Conservation (phyloP, 2,113 vertebrate genomes). For the Coptodon rendalli region DNA sequence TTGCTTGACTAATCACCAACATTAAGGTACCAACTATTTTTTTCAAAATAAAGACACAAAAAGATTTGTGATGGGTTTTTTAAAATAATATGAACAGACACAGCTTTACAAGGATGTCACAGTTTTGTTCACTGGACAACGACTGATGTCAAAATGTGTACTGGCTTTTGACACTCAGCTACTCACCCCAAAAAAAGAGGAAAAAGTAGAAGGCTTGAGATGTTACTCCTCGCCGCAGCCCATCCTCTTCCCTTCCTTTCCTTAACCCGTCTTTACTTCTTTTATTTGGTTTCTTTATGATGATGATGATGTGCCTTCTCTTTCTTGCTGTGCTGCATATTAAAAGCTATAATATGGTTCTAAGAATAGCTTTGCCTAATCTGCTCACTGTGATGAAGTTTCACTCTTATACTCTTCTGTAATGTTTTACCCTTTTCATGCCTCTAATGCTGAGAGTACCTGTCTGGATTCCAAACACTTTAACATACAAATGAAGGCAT, state of each 20-base stretch:
- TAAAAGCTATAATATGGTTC: constrained; percentile 34
- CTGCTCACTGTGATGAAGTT: constrained; percentile 26
- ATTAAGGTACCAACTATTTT: neutral
- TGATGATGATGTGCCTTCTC: neutral
- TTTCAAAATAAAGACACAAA: neutral
- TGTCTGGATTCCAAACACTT: neutral
- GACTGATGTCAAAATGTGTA: neutral
- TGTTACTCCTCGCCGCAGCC: neutral
- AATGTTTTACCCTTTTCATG: neutral
- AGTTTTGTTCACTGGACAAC: neutral
- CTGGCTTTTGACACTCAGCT: neutral
- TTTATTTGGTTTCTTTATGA: neutral
- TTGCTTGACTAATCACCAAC: neutral
- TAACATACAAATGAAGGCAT: neutral
- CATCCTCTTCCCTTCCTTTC: neutral
- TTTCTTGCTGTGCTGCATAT: neutral
- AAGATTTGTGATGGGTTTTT: neutral
- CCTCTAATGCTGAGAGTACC: neutral
- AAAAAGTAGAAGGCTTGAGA: neutral
- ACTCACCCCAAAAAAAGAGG: neutral
- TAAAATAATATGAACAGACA: neutral
- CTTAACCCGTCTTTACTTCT: neutral
- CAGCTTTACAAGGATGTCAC: neutral
- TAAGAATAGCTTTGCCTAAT: constrained; percentile 50
- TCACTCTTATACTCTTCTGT: neutral